These are phyloP conservation scores for Heliothis subflexa DNA, from an alignment of 1,140 invertebrate genomes.

Conservation along the genomic window DNA sequence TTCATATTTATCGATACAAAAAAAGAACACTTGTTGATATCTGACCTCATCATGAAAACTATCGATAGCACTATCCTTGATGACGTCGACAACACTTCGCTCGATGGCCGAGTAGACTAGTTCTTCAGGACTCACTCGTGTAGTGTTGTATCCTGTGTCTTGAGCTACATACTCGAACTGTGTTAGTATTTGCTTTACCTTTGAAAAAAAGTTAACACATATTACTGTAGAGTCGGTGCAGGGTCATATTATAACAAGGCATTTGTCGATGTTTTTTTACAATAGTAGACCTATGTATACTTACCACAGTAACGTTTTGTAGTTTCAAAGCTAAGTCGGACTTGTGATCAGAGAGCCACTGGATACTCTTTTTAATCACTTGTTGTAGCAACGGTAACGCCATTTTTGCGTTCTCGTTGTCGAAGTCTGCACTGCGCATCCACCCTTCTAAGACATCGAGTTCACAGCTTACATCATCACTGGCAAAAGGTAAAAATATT, in stretches of 20 bases:
- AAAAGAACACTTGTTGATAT: background rate
- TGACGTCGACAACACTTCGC: constrained; percentile 64
- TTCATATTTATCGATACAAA: too few relatives aligned
- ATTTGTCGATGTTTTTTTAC: too few relatives aligned
- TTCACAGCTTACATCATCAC: constrained; percentile 69
- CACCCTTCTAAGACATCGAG: constrained; percentile 68
- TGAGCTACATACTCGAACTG: constrained; percentile 74
- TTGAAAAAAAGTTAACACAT: constrained; percentile 34
- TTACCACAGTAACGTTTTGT: constrained; percentile 65
- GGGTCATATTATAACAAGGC: too few relatives aligned
- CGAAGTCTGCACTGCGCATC: constrained; percentile 65
- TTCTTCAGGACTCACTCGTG: constrained; percentile 68
- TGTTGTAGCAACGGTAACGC: constrained; percentile 62
- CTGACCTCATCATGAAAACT: constrained; percentile 73
- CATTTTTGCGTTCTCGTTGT: constrained; percentile 65
- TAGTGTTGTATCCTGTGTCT: constrained; percentile 49
- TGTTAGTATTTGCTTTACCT: constrained; percentile 80
- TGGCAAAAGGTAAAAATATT: constrained; percentile 49
- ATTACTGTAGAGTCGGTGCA: too few relatives aligned
- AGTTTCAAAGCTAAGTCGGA: constrained; percentile 63
- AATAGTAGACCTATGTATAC: background rate
- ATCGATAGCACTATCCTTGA: constrained; percentile 72
- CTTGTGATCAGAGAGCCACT: constrained; percentile 66
- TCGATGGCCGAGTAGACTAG: constrained; percentile 71
- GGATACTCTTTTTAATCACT: constrained; percentile 62